A percentile compares a stretch with the other conserved stretches of the same genome.
Evolutionary conservation across 2,797 vertebrate species (phyloP).

Genomic region (Tragelaphus oryx): DNA sequence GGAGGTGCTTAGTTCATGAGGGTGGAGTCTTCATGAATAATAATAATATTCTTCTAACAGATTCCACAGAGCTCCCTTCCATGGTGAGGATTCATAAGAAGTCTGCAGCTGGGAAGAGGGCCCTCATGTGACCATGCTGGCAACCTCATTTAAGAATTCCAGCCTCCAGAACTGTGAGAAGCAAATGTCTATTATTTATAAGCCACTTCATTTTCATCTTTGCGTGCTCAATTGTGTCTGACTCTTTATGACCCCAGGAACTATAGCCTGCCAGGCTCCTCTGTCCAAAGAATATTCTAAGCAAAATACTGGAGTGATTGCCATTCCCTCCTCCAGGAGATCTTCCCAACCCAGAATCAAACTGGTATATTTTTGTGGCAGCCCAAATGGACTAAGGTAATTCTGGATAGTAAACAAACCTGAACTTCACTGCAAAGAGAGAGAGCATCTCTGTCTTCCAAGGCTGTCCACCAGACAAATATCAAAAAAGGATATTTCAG

Average conservation of each 20-base stretch:
- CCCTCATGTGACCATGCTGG: neutral
- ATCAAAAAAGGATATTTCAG: neutral
- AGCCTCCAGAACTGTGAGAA: neutral
- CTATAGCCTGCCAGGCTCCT: neutral
- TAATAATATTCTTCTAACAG: neutral
- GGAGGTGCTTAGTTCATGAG: neutral
- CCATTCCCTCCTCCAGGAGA: neutral
- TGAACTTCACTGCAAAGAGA: neutral
- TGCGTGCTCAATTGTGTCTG: neutral
- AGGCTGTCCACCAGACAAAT: neutral
- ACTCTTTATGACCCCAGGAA: neutral
- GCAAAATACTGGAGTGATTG: neutral
- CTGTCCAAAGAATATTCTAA: neutral
- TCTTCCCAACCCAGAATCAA: neutral
- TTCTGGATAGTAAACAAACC: neutral
- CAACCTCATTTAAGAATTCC: neutral
- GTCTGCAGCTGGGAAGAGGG: neutral
- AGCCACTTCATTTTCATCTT: neutral
- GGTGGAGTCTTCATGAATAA: neutral
- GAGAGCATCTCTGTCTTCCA: neutral
- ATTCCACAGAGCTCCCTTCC: neutral
- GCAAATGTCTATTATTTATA: neutral
- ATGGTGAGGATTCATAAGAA: neutral
- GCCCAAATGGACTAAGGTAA: neutral
- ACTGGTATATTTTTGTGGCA: neutral